Evolutionary conservation across 2,797 vertebrate species (phyloP), one percentile per base, ranked within the genome.

Genomic region (Spea hammondii): DNA sequence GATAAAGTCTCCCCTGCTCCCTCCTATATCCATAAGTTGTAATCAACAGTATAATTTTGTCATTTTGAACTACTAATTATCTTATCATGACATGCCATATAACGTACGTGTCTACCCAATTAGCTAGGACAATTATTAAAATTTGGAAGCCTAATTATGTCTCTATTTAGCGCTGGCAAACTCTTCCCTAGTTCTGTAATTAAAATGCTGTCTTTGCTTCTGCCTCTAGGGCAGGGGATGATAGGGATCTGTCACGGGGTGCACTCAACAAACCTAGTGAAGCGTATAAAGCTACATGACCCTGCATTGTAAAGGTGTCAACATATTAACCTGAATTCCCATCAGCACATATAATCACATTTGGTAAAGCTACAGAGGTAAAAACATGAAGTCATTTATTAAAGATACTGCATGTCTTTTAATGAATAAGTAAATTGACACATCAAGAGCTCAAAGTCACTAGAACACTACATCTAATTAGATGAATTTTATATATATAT

Each of bases 251-350:
- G 96, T 97, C 96, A 97, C 93, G 93, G 93, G 94, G 95, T 89
- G 92, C 81, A 89, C 92, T 85, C 94, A 93, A 87, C 92, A 89
- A 85, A 94, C 89, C 86, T 95, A 96, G 93, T 90, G 91, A 88
- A 94, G 96, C 96, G 94, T 95, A 94, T 91, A 89, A 93, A 85
- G 93, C 94, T 90, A 95, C 96, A 94, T 94, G 96, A 98, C 96
- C 96, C 92, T 88, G 90, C 94, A 95, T 94, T 97, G 96, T 97
- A 95, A 95, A 93, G 91, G 95, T 97, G 97, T 99, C 96, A 97
- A 96, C 96, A 96, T 94, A 97, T 99, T 99, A 98, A 98, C 97
- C 96, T 94, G 95, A 97, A 98, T 96, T 98, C 95, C 97, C 96
- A 90, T 91, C 93, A 96, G 96, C 95, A 94, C 94, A 93, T 90